Conservation (phyloP, 2,888 invertebrate genomes). For the Autographa gamma region DNA sequence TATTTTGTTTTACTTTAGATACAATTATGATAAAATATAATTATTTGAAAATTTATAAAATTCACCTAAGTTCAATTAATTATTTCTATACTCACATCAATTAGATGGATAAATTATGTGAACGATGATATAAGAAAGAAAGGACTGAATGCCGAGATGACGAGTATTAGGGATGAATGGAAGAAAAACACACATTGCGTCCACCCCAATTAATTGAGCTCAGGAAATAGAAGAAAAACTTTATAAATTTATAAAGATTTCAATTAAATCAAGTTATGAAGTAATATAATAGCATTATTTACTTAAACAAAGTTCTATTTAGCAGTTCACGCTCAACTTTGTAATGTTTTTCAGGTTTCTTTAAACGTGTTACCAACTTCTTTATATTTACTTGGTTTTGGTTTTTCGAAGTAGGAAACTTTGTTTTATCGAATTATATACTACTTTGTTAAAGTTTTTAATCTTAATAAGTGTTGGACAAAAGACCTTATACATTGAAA, state of each 20-base stretch:
- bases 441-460: background rate
- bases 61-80: background rate
- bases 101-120: background rate
- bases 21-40: too few relatives aligned
- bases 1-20: too few relatives aligned
- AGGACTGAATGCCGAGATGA: too few relatives aligned
- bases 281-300: conserved; percentile 2
- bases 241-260: too few relatives aligned
- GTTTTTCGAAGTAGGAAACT: background rate
- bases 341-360: conserved; percentile 2
- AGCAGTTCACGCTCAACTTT: background rate
- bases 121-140: too few relatives aligned
- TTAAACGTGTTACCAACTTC: conserved; percentile 4
- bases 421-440: background rate
- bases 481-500: too few relatives aligned
- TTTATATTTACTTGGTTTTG: background rate
- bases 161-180: too few relatives aligned
- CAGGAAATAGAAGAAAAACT: too few relatives aligned
- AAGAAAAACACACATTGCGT: too few relatives aligned
- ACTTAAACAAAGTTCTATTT: background rate
- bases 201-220: too few relatives aligned
- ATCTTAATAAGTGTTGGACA: background rate
- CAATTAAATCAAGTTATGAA: background rate
- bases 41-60: too few relatives aligned
- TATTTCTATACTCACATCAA: background rate